Evolutionary conservation across 2,797 vertebrate genomes (phyloP), one percentile per base, ranked within the genome.

Genomic region (Urocyon cinereoargenteus): DNA sequence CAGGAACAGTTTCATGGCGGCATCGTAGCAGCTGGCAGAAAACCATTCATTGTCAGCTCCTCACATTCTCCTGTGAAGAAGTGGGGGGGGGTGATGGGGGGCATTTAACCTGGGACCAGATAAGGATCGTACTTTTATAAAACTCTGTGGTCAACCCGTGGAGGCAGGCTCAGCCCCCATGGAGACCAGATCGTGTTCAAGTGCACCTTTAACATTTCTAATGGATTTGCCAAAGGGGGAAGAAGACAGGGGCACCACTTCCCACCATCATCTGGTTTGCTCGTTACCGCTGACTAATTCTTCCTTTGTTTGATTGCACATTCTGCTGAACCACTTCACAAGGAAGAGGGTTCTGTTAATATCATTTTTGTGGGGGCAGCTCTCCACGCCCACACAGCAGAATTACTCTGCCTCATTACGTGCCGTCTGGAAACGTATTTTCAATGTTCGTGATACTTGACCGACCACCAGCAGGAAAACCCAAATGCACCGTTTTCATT

Each of bases 251-350:
- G 55, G 97, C 90, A 82, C 85, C 95, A 18, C 31, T 82, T 96
- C 98, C 85, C 95, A 53, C 28, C 66, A 95, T 79, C 96, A 73
- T 97, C 97, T 97, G 98, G 94, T 92, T 82, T 96, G 94, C 8
- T 97, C 93, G 49, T 98, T 96, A 97, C 22, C 86, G 86, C 96
- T 98, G 98, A 98, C 96, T 98, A 97, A 97, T 78, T 90, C 98
- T 98, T 98, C 98, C 98, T 98, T 79, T 97, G 97, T 98, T 98
- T 98, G 97, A 98, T 81, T 94, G 97, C 73, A 88, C 96, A 97
- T 97, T 97, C 97, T 98, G 81, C 97, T 96, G 64, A 97, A 49
- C 93, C 96, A 95, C 81, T 98, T 97, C 95, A 51, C 97, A 96
- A 94, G 49, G 91, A 5, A 19, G 49, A 90, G 81, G 96, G 93